Evolutionary conservation across 2,113 vertebrate species (phyloP), one percentile per base, ranked within the genome.

Genomic region (Manacus vitellinus): DNA sequence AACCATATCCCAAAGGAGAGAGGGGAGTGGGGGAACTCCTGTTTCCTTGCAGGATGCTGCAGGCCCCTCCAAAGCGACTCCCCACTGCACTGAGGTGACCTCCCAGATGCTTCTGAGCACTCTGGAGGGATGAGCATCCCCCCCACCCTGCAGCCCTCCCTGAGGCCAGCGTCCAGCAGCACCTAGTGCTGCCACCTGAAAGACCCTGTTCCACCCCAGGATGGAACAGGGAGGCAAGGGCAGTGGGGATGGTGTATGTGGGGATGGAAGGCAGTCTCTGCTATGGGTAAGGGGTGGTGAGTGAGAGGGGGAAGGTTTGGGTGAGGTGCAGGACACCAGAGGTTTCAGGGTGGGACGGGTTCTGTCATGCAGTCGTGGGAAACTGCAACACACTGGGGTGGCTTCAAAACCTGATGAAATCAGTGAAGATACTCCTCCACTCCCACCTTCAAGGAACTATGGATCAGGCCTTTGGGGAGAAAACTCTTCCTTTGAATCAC

Each of bases 181-280:
- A 1, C 17, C 35, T 17, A 28, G 17, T 65, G 49, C 43, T 71
- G 74, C 46, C 43, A 14, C 55, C 62, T 21, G 56, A 37, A 65
- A 87, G 14, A 3, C 35, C 39, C 28, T 75, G n/a, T 7, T 49
- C 56, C 37, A 54, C 8, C 10, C 14, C 0, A 0, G 28, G 14
- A 14, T 1, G 46, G 21, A n/a, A 58, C 0, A 1, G 1, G 3
- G 43, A 51, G 63, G 8, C 0, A 3, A 79, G 66, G 61, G 12
- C 0, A 0, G 13, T 18, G 74, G 25, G 31, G 13, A 33, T 0
- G 0, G 22, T 18, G 43, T 11, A 33, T 1, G 1, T 19, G 23
- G 51, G 54, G 9, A 28, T 37, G 68, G 46, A 33, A 77, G 12
- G 30, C 12, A 63, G 27, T 5, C 19, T 63, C 54, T 84, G 33